A percentile compares a stretch with the other conserved stretches of the same genome.
Evolutionary conservation across 1,140 invertebrate species (phyloP).

Genomic region (Drosophila navojoa): DNA sequence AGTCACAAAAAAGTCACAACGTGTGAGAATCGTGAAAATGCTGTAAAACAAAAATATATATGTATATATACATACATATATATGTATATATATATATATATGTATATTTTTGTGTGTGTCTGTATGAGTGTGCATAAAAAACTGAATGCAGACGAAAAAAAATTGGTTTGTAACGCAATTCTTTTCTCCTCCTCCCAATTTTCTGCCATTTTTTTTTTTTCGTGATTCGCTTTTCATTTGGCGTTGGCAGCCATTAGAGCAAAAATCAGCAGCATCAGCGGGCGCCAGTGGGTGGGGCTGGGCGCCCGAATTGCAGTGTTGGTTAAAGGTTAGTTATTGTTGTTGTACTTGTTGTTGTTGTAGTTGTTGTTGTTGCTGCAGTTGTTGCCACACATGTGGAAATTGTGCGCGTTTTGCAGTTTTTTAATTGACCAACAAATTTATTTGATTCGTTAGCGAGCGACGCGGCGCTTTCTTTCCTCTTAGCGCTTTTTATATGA

Average conservation of each 20-base stretch:
- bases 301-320: conserved; percentile 10
- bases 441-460: conserved; percentile 81
- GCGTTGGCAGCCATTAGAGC: conserved; percentile 75
- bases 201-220: conserved; percentile 5
- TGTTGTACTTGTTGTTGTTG: not conserved
- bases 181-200: not conserved
- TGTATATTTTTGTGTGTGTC: not conserved
- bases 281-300: not conserved
- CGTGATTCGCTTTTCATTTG: conserved; percentile 74
- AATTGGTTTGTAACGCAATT: conserved; percentile 72
- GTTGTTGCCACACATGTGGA: conserved; percentile 76
- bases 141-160: conserved; percentile 41
- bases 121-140: conserved; percentile 14
- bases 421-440: conserved; percentile 83
- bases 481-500: conserved; percentile 16
- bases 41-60: conserved; percentile 48
- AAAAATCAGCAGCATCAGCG: conserved; percentile 75
- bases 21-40: conserved; percentile 52
- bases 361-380: conserved; percentile 39
- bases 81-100: not conserved
- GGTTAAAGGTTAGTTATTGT: conserved; percentile 27
- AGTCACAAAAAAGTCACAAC: conserved; percentile 58
- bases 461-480: conserved; percentile 60
- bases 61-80: not conserved
- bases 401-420: conserved; percentile 82